These are phyloP conservation scores for Odontocolon sp. DNA, from an alignment of 2,888 invertebrate genomes.

Conservation along the genomic window DNA sequence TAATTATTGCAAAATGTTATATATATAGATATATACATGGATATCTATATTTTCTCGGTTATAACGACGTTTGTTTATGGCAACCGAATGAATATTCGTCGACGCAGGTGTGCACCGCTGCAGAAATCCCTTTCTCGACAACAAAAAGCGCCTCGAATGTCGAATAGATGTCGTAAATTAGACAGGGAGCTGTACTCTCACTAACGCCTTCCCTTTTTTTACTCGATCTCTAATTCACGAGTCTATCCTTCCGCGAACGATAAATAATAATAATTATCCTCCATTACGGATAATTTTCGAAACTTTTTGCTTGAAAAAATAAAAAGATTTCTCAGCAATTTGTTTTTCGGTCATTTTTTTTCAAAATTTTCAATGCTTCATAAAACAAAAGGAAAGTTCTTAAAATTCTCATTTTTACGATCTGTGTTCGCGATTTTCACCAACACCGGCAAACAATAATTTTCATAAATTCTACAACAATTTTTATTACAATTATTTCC, in stretches of 20 bases:
- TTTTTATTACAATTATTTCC: too few species aligned
- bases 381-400: too few species aligned
- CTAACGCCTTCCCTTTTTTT: not conserved
- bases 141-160: conserved; percentile 18
- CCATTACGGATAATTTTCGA: not conserved
- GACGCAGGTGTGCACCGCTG: conserved; percentile 3
- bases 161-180: conserved; percentile 23
- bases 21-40: not conserved
- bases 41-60: not conserved
- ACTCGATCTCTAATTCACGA: conserved; percentile 4
- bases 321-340: too few species aligned
- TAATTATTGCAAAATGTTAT: not conserved
- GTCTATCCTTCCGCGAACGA: not conserved
- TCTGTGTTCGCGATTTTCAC: too few species aligned
- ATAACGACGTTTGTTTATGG: conserved; percentile 12
- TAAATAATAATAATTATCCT: not conserved
- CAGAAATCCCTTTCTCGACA: conserved; percentile 6
- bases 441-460: too few species aligned
- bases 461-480: too few species aligned
- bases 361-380: too few species aligned
- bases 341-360: too few species aligned
- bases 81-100: not conserved
- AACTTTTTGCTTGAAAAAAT: not conserved
- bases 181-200: conserved; percentile 3
- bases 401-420: too few species aligned